These are phyloP conservation scores for Eumeta japonica DNA, from an alignment of 1,140 invertebrate species.

Conservation along the genomic window DNA sequence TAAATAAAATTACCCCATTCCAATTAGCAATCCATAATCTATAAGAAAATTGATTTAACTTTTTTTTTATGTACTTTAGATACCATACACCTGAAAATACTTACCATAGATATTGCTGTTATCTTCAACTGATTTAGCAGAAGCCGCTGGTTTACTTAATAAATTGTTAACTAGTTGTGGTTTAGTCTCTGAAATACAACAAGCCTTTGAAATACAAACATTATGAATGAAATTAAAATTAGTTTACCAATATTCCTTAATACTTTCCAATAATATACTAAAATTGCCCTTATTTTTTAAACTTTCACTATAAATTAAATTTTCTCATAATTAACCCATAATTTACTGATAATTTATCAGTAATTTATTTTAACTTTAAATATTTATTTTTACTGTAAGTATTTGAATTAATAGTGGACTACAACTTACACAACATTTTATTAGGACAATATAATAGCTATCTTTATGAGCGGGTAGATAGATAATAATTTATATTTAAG, in stretches of 20 bases:
- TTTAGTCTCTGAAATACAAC: constrained; percentile 33
- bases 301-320: neutral
- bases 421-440: too few relatives aligned
- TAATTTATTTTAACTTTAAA: too few relatives aligned
- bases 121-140: constrained; percentile 12
- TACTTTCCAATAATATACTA: neutral
- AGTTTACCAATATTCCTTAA: neutral
- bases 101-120: constrained; percentile 35
- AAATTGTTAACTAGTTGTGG: constrained; percentile 42
- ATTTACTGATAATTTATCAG: too few relatives aligned
- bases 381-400: too few relatives aligned
- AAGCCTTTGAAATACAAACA: too few relatives aligned
- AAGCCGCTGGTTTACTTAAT: constrained; percentile 34
- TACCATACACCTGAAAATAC: neutral
- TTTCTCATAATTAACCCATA: too few relatives aligned
- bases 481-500: too few relatives aligned
- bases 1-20: neutral
- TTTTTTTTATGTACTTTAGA: neutral
- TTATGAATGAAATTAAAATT: neutral
- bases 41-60: neutral
- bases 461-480: too few relatives aligned
- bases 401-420: too few relatives aligned
- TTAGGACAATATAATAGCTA: too few relatives aligned
- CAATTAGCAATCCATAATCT: neutral
- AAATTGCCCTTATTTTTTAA: neutral